Evolutionary conservation across 2,888 invertebrate species (phyloP).

Genomic region (Pomacea canaliculata): DNA sequence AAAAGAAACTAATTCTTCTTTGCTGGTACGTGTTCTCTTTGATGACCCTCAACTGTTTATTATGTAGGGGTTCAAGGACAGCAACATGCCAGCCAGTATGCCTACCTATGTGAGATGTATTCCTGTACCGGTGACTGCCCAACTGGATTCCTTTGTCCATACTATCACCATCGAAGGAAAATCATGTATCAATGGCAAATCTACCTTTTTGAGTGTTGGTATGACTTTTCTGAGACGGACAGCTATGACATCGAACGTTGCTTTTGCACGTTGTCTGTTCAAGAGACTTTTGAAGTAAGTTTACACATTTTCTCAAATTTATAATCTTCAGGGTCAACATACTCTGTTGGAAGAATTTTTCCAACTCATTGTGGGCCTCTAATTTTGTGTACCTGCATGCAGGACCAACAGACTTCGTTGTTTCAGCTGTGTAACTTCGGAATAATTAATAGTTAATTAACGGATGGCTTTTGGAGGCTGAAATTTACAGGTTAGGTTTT

Average conservation of each 20-base stretch:
- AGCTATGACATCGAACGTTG: conserved; percentile 1
- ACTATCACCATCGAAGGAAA: conserved; percentile 1
- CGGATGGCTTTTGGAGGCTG: too few relatives aligned
- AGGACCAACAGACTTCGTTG: too few relatives aligned
- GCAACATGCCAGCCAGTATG: conserved; percentile 8
- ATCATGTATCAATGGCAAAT: conserved; percentile 5
- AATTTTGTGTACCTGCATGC: too few relatives aligned
- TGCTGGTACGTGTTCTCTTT: too few relatives aligned
- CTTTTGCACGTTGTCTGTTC: neutral
- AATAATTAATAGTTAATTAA: too few relatives aligned
- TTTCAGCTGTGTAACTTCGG: too few relatives aligned
- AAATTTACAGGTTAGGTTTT: too few relatives aligned
- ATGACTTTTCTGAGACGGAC: conserved; percentile 9
- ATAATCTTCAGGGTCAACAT: too few relatives aligned
- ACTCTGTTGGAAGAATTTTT: too few relatives aligned
- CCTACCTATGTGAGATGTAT: conserved; percentile 15
- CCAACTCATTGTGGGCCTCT: too few relatives aligned
- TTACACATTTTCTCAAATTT: neutral
- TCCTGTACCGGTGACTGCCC: conserved; percentile 4
- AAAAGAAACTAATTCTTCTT: too few relatives aligned
- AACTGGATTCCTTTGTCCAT: conserved; percentile 1
- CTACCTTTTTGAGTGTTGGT: neutral
- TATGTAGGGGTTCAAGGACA: neutral
- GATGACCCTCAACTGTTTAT: too few relatives aligned
- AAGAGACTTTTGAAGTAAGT: conserved; percentile 9